These are phyloP conservation scores for Drosophila recens DNA, from an alignment of 2,888 invertebrate species.

Conservation along the genomic window DNA sequence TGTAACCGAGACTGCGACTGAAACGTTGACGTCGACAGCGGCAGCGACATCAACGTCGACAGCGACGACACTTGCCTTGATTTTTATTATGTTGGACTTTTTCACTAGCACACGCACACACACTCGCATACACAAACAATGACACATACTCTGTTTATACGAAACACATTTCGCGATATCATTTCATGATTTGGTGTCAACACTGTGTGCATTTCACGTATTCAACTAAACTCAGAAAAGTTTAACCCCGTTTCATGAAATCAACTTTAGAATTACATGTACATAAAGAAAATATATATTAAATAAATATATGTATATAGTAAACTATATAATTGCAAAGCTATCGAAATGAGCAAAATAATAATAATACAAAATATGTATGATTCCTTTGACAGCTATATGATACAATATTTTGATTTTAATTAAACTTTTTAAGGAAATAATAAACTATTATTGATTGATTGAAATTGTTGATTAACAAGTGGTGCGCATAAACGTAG, in stretches of 20 bases:
- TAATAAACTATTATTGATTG: no score
- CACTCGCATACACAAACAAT: background rate
- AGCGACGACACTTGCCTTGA: conserved; percentile 77
- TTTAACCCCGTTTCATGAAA: background rate
- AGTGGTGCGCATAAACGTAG: background rate
- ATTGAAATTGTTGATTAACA: background rate
- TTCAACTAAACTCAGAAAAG: background rate
- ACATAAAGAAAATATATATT: no score
- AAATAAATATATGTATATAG: no score
- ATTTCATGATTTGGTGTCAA: background rate
- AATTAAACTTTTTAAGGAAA: no score
- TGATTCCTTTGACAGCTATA: no score
- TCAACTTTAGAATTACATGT: no score
- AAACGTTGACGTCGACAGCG: conserved; percentile 16
- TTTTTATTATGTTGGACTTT: conserved; percentile 74
- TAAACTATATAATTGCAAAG: no score
- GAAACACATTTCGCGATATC: background rate
- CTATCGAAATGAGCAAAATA: no score
- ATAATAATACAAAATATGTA: no score
- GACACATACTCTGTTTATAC: background rate
- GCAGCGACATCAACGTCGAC: conserved; percentile 43
- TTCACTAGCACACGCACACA: conserved; percentile 30
- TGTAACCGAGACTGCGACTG: conserved; percentile 19
- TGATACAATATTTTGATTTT: no score
- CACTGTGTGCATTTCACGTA: background rate